Evolutionary conservation across 2,888 invertebrate genomes (phyloP), one percentile per base, ranked within the genome.

Genomic region (Biston stratarius): DNA sequence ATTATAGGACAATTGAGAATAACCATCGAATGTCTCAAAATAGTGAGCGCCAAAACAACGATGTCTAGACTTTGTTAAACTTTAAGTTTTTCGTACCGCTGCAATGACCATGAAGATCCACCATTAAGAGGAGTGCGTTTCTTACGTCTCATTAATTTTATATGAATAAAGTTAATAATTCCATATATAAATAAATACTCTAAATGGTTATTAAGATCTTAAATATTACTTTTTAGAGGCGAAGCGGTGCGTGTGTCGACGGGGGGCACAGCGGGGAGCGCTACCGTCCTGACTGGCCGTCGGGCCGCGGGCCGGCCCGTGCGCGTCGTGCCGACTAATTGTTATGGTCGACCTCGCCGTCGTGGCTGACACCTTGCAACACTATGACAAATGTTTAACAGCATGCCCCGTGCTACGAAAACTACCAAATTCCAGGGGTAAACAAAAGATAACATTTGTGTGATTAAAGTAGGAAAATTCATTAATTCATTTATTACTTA

Each of bases 181-280:
- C 24, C 24, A 24, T 24, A 24, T 24, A 24, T 24, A 24, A 83
- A 79, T 87, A 85, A 88, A 85, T 83, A 82, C 87, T 84, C 88
- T 88, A 87, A 92, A 86, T 83, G 85, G 87, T 90, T 92, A 93
- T 93, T 92, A 92, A 90, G 92, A 90, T 92, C 92, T 92, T 91
- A 92, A 87, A 90, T 90, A 91, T 89, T 84, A 77, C 77, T 83
- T 78, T 81, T 77, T 74, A 73, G 74, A 78, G 74, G 81, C 75
- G 77, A 72, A 75, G 75, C 48, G 82, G 83, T 85, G 85, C 86
- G 85, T 80, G 83, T 69, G 91, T 69, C 89, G 70, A 78, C 90
- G 82, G 92, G 92, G 86, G 83, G 82, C 90, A 69, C 90, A 88
- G 90, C 91, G 85, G 92, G 91, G 84, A 82, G 83, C 73, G 90